Percentiles rank a stretch among this genome's conserved stretches.
phyloP scores from a whole-genome alignment of 2,888 invertebrate genomes.

The Leucophenga montana region DNA sequence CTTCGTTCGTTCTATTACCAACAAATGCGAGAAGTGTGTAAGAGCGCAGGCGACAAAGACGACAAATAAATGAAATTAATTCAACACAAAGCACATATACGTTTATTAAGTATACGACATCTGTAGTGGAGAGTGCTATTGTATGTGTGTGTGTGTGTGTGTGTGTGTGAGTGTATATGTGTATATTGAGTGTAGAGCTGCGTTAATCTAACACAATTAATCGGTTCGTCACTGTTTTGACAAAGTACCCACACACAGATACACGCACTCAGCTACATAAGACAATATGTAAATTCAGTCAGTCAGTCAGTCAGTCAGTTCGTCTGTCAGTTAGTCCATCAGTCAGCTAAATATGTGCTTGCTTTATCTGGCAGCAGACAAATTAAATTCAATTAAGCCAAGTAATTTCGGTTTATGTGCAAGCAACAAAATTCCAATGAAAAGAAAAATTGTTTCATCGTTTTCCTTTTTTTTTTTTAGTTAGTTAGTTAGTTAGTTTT shows the following conservation, averaged over 20 bases:
- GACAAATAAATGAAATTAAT: constrained; percentile 63
- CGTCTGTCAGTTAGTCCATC: background rate
- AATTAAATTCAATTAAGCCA: constrained; percentile 18
- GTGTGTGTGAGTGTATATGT: background rate
- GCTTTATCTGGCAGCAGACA: constrained; percentile 9
- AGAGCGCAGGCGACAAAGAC: constrained; percentile 43
- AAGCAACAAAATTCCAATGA: too few species aligned
- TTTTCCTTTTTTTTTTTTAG: too few species aligned
- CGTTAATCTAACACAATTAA: constrained; percentile 67
- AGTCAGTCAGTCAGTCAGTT: background rate
- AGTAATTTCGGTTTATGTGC: background rate
- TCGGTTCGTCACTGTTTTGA: constrained; percentile 63
- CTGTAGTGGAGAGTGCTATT: constrained; percentile 17
- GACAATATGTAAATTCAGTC: background rate
- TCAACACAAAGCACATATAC: constrained; percentile 52
- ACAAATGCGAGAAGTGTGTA: constrained; percentile 45
- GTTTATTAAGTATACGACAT: constrained; percentile 37
- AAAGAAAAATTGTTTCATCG: too few species aligned
- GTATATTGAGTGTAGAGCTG: constrained; percentile 38
- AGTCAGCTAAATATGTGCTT: constrained; percentile 5
- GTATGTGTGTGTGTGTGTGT: background rate
- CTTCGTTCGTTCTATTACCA: constrained; percentile 34
- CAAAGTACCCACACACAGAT: constrained; percentile 46
- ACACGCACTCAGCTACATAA: background rate
- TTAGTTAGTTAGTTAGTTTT: too few species aligned